Evolutionary conservation across 2,113 vertebrate species (phyloP).

Genomic region (Centropus bengalensis): DNA sequence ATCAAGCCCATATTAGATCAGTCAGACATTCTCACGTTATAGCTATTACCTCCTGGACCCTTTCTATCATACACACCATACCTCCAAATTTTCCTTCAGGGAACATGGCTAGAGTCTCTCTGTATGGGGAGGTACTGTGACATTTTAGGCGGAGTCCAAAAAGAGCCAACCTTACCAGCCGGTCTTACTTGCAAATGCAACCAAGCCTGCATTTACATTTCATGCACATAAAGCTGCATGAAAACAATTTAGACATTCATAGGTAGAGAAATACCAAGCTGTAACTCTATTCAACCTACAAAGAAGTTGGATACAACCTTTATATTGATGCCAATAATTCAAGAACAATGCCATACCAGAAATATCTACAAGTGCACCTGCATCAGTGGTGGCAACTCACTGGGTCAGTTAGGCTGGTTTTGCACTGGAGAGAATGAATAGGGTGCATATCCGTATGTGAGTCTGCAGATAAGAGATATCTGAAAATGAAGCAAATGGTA

Average conservation of each 20-base stretch:
- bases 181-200: background rate
- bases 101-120: background rate
- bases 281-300: background rate
- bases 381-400: background rate
- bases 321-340: background rate
- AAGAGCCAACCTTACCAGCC: background rate
- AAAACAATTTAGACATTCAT: background rate
- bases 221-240: background rate
- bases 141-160: background rate
- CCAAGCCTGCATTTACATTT: background rate
- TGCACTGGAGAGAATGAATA: background rate
- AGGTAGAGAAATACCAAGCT: background rate
- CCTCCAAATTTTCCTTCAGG: background rate
- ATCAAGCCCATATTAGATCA: background rate
- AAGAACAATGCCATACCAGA: background rate
- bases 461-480: background rate
- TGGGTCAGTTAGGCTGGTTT: background rate
- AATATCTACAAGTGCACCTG: background rate
- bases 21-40: background rate
- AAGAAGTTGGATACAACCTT: background rate
- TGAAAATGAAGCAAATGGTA: background rate
- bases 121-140: background rate
- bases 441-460: background rate
- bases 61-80: background rate
- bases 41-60: background rate